phyloP scores from a whole-genome alignment of 2,113 vertebrate genomes.

The Todiramphus saurophagus region DNA sequence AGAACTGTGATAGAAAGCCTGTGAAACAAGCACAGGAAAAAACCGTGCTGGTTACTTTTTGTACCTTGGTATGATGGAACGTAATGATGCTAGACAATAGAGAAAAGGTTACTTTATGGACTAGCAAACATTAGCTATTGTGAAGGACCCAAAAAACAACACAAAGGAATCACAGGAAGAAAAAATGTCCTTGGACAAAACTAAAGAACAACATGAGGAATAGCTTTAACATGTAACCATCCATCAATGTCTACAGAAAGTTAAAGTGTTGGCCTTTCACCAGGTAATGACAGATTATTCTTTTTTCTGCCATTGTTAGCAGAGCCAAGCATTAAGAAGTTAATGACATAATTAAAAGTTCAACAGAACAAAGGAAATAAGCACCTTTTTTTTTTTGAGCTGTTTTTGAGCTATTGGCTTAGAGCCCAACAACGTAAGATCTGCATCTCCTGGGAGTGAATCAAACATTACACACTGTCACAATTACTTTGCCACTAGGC shows the following conservation, averaged over 20 bases:
- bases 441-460: neutral
- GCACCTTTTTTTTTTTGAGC: neutral
- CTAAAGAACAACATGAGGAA: neutral
- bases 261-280: neutral
- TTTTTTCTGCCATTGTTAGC: neutral
- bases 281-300: neutral
- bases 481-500: neutral
- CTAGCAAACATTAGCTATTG: neutral
- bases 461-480: neutral
- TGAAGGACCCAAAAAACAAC: neutral
- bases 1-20: neutral
- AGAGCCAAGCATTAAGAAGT: neutral
- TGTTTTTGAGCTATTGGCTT: neutral
- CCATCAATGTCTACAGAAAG: neutral
- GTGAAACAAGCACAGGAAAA: neutral
- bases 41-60: neutral
- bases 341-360: neutral
- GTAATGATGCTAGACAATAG: neutral
- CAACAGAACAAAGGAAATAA: neutral
- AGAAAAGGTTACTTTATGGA: neutral
- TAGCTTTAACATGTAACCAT: neutral
- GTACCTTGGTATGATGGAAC: neutral
- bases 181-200: neutral
- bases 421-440: neutral
- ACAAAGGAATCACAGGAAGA: neutral